phyloP scores from a whole-genome alignment of 2,888 invertebrate species.

The Cephus pulcher region DNA sequence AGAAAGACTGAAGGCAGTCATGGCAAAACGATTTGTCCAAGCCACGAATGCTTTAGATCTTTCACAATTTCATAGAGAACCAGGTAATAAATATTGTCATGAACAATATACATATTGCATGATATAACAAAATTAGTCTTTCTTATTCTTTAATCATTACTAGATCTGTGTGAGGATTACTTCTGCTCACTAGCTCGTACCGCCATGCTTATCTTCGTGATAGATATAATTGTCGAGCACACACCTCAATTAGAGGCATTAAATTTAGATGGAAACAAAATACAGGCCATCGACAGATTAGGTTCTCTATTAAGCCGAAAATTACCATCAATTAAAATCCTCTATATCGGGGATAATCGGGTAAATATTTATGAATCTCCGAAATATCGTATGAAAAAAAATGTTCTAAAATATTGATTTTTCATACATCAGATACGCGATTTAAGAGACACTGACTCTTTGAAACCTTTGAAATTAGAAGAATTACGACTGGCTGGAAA shows the following conservation, averaged over 20 bases:
- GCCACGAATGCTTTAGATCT: constrained; percentile 79
- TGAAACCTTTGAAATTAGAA: constrained; percentile 76
- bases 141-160: background rate
- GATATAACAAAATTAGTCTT: background rate
- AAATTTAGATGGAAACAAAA: constrained; percentile 81
- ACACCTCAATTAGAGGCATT: constrained; percentile 83
- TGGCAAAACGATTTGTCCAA: constrained; percentile 83
- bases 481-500: constrained; percentile 83
- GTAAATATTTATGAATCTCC: constrained; percentile 66
- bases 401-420: background rate
- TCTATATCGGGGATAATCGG: constrained; percentile 82
- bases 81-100: constrained; percentile 67
- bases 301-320: constrained; percentile 72
- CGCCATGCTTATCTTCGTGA: constrained; percentile 75
- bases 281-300: constrained; percentile 76
- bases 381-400: background rate
- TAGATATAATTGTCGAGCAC: constrained; percentile 83
- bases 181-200: constrained; percentile 80
- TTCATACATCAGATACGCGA: constrained; percentile 71
- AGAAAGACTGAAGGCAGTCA: constrained; percentile 79
- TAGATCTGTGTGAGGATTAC: constrained; percentile 63
- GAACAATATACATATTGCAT: constrained; percentile 5
- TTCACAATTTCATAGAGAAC: constrained; percentile 80
- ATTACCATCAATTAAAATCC: constrained; percentile 76
- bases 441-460: constrained; percentile 71